Conservation (phyloP, 2,113 vertebrate species). For the Sialia sialis region DNA sequence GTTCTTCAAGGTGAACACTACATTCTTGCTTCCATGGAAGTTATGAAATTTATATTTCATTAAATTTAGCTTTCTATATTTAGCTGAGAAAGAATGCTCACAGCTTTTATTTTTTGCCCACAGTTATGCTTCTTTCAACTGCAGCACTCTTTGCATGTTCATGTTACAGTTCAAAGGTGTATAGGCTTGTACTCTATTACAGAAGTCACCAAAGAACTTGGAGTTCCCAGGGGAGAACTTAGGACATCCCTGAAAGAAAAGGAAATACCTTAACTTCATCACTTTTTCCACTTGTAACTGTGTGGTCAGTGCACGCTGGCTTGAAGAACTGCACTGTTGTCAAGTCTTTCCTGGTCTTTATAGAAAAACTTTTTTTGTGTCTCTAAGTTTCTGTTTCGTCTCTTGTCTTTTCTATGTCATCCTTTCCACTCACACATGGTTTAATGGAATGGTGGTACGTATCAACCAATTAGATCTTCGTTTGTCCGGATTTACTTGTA, state of each 20-base stretch:
- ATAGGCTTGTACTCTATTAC: neutral
- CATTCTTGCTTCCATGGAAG: neutral
- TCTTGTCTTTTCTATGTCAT: neutral
- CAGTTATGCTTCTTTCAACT: neutral
- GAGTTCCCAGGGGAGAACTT: neutral
- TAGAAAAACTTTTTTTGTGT: neutral
- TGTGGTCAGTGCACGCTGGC: neutral
- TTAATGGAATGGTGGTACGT: neutral
- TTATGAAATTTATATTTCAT: neutral
- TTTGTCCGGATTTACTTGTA: neutral
- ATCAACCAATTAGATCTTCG: neutral
- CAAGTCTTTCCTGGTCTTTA: neutral
- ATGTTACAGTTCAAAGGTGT: fast-evolving
- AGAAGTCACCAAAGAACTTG: neutral
- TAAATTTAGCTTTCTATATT: neutral
- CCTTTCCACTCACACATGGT: neutral
- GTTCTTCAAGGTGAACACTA: neutral
- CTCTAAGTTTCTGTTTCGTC: neutral
- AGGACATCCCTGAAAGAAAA: neutral
- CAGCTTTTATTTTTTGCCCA: neutral
- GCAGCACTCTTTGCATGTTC: neutral
- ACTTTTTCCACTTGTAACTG: neutral
- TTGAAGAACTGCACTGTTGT: neutral
- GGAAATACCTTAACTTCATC: neutral
- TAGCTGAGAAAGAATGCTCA: neutral